These are phyloP conservation scores for Hypothenemus hampei DNA, from an alignment of 1,140 invertebrate genomes.

Conservation along the genomic window DNA sequence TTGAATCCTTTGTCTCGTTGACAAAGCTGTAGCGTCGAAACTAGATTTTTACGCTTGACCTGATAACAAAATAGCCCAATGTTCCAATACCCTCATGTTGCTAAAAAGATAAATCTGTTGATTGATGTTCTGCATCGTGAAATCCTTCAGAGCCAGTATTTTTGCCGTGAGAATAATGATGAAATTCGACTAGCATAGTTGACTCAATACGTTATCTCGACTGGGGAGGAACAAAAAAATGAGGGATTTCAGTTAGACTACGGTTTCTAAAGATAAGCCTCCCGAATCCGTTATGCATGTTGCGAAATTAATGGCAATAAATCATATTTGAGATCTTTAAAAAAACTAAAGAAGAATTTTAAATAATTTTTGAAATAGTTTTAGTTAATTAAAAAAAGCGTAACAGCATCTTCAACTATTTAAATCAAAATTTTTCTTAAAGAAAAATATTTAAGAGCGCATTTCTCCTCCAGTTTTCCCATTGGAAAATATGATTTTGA, in stretches of 20 bases:
- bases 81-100: slow-evolving; percentile 9
- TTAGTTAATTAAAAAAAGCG: too few species aligned
- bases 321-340: too few species aligned
- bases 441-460: too few species aligned
- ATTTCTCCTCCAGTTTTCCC: too few species aligned
- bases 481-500: too few species aligned
- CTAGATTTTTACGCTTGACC: slow-evolving; percentile 4
- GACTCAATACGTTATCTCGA: slow-evolving; percentile 10
- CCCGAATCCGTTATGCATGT: too few species aligned
- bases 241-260: slow-evolving; percentile 1
- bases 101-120: slow-evolving; percentile 12
- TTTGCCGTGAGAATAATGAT: slow-evolving; percentile 6
- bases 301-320: too few species aligned
- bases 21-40: slow-evolving; percentile 15
- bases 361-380: too few species aligned
- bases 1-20: slow-evolving; percentile 5
- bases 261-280: background rate
- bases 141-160: background rate
- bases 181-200: slow-evolving; percentile 3
- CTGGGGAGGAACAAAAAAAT: slow-evolving; percentile 2
- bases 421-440: too few species aligned
- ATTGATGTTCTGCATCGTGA: slow-evolving; percentile 10
- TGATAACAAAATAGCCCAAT: slow-evolving; percentile 12
- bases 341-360: too few species aligned
- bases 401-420: too few species aligned